Base-by-base conservation (phyloP, 2,888 invertebrate genomes). In the Heterodera filipjevi region DNA sequence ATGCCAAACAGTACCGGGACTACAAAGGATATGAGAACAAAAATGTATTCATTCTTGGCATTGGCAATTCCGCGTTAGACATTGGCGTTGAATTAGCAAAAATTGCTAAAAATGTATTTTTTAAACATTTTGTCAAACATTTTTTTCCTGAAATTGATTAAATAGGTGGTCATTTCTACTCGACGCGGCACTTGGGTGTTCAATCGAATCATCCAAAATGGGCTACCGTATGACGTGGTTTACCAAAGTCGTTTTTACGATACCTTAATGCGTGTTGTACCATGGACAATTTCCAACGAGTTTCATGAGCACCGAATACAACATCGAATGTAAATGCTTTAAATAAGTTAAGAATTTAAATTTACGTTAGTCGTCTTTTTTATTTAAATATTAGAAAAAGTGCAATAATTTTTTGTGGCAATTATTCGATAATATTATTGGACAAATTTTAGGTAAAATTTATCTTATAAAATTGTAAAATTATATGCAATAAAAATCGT, bases 1-100 rank as follows among this genome's bases (percentile, higher is more conserved):
- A 89, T 75, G 85, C 89, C 19, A 87, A 88, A 49, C 80, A 85
- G 30, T 89, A 88, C 81, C 84, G 84, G 22, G 84, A 87, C 66
- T 81, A 80, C 66, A 80, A 84, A 33, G 84, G 87, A 3, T 90
- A 90, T 79, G 86, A 87, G 53, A 90, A 87, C 33, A 90, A 90
- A 82, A 84, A 88, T 59, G 90, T 91, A 3, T 87, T 91, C 32
- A 88, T 91, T 3, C 85, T 91, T 35, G 91, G 91, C 12, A 90
- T 91, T 75, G 91, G 91, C 3, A 91, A 91, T 82, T 91, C 91
- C 2, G 91, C 90, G 0, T 87, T 90, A 3, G 91, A 91, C 84
- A 87, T 89, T 14, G 90, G 90, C n/a, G 90, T 90, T 5, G 91
- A 91, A 71, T 84, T 91, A 44, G 85, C 87, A 12, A 87, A 87